Percentiles rank a stretch among this genome's conserved stretches.
These are phyloP conservation scores for Rhynchophorus ferrugineus DNA, from an alignment of 1,140 invertebrate genomes.

Conservation along the genomic window DNA sequence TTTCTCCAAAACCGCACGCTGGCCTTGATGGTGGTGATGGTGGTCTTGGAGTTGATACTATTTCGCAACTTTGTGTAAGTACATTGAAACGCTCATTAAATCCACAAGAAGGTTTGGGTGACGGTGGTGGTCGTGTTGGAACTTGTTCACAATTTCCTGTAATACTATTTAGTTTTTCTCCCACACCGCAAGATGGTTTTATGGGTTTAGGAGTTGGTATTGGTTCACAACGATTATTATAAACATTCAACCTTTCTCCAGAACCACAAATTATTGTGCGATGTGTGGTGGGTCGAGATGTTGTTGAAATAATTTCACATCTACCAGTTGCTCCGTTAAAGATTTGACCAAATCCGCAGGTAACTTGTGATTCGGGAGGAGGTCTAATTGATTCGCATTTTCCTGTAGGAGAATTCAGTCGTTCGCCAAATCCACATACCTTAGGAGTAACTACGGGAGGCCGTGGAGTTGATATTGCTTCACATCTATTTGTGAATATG, in stretches of 20 bases:
- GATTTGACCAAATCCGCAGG: conserved; percentile 9
- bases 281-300: not conserved
- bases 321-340: conserved; percentile 7
- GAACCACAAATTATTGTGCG: not conserved
- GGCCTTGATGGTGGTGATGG: not conserved
- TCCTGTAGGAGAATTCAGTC: not conserved
- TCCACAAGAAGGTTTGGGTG: not conserved
- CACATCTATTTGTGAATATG: not conserved
- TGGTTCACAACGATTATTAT: too few relatives aligned
- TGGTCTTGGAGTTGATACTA: not conserved
- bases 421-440: not conserved
- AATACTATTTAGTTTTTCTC: not conserved
- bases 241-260: not conserved
- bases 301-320: conserved; percentile 5
- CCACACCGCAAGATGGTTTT: too few relatives aligned
- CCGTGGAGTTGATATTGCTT: not conserved
- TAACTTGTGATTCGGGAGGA: not conserved
- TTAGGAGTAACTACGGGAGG: not conserved
- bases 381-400: not conserved
- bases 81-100: conserved; percentile 3
- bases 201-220: too few relatives aligned
- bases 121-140: not conserved
- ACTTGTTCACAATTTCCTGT: conserved; percentile 1
- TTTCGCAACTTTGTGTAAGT: conserved; percentile 1
- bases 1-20: not conserved